Conservation (phyloP, 2,888 invertebrate genomes). For the Caenorhabditis sp. region DNA sequence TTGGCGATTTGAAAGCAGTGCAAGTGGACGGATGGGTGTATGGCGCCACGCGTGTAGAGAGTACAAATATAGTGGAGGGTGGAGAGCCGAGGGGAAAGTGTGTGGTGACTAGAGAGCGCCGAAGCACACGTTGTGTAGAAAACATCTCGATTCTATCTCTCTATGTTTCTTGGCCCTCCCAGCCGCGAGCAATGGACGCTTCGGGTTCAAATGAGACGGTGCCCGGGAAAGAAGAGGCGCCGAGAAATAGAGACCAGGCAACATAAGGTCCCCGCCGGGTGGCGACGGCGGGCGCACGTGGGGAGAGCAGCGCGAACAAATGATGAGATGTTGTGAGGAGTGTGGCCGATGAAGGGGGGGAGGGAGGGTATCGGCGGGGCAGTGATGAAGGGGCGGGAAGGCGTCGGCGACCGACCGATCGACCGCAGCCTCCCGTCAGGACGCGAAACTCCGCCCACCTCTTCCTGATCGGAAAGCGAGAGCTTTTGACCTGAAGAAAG, state of each 20-base stretch:
- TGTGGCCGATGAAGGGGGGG: constrained; percentile 46
- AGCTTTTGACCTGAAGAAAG: constrained; percentile 48
- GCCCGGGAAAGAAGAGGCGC: constrained; percentile 4
- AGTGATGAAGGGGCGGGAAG: constrained; percentile 56
- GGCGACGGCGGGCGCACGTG: constrained; percentile 54
- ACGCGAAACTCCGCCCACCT: constrained; percentile 51
- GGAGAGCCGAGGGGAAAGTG: constrained; percentile 16
- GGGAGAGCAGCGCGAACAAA: constrained; percentile 65
- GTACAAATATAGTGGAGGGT: constrained; percentile 9
- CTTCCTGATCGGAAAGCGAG: constrained; percentile 50
- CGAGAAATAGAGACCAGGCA: constrained; percentile 19
- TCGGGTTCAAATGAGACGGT: constrained; percentile 32
- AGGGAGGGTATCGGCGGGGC: constrained; percentile 41
- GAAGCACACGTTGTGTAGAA: constrained; percentile 20
- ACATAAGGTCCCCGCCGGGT: constrained; percentile 13
- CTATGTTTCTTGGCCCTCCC: constrained; percentile 7
- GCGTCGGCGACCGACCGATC: constrained; percentile 62
- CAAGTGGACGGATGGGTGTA: constrained; percentile 12
- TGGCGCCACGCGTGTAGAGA: constrained; percentile 40
- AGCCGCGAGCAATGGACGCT: constrained; percentile 6
- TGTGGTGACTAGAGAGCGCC: constrained; percentile 25
- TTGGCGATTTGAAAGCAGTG: constrained; percentile 35
- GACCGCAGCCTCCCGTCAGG: constrained; percentile 64
- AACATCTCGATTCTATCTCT: constrained; percentile 44
- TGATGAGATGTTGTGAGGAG: constrained; percentile 63